Base-by-base conservation (phyloP, 2,888 invertebrate species). In the Tanytarsus gracilentus region DNA sequence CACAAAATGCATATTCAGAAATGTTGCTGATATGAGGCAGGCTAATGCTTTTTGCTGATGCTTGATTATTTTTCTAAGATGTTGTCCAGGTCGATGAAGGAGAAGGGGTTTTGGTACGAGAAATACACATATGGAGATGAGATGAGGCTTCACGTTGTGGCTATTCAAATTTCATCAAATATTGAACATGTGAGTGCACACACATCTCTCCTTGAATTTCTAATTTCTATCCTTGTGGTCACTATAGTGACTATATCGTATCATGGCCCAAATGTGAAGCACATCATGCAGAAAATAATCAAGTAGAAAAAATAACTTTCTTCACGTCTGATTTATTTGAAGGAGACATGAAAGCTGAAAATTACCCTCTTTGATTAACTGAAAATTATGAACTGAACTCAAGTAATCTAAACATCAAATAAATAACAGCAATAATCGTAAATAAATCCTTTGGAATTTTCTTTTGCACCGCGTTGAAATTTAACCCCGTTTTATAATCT, bases 391-490 rank as follows among this genome's bases (percentile, higher is more conserved):
- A 55, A 40, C 39, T 40, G n/a, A n/a, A n/a, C n/a, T n/a, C n/a
- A 50, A 40, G 55, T 55, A 55, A 55, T 55, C 55, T 26, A 40
- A 55, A 55, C 55, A 55, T 55, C 40, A 55, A 55, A 55, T 55
- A 55, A 55, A 55, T 55, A 55, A 55, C 40, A 55, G 55, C 55
- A 55, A 55, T 55, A 55, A 55, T 55, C 55, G 40, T 55, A 55
- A 55, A 55, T 55, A 55, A 55, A 55, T 40, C 23, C n/a, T n/a
- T n/a, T n/a, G n/a, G n/a, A 44, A 18, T 33, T n/a, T 33, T 33
- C 33, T 11, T 33, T 9, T 11, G 33, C 33, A 33, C 40, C 9
- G 40, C 21, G 23, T 14, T n/a, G 36, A 14, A 14, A 36, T 36
- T 44, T 44, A 44, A 44, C 44, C 44, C 44, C 44, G 44, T 44